A percentile compares a stretch with the other conserved stretches of the same genome.
These are phyloP conservation scores for Limnephilus auricula DNA, from an alignment of 2,888 invertebrate genomes.

Conservation along the genomic window DNA sequence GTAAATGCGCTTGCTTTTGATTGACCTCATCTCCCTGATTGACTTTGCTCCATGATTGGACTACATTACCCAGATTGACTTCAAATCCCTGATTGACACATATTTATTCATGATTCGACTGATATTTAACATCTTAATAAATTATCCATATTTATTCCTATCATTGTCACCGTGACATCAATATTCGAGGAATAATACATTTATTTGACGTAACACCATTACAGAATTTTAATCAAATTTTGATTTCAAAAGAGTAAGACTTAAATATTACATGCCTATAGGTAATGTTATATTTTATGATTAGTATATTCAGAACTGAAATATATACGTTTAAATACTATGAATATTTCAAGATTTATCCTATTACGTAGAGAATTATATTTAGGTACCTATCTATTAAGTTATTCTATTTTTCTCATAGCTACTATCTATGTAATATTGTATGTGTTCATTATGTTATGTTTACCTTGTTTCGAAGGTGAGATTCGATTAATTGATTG, in stretches of 20 bases:
- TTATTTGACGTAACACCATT: neutral
- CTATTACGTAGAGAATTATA: conserved; percentile 14
- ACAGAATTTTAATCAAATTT: conserved; percentile 7
- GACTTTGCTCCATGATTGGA: neutral
- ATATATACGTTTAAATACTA: conserved; percentile 18
- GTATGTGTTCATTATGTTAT: neutral
- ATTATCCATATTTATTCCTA: neutral
- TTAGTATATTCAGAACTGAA: conserved; percentile 34
- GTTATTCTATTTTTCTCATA: neutral
- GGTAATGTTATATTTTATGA: conserved; percentile 6
- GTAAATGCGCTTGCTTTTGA: neutral
- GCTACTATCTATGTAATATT: neutral
- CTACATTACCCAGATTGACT: neutral
- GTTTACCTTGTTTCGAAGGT: neutral
- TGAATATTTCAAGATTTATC: neutral
- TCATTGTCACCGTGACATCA: conserved; percentile 12
- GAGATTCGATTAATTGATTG: neutral
- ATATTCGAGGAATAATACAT: conserved; percentile 5
- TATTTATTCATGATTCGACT: neutral
- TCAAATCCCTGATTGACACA: neutral
- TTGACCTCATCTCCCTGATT: neutral
- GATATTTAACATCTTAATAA: conserved; percentile 2
- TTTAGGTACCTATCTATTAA: neutral
- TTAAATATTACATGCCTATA: conserved; percentile 6
- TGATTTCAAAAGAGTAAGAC: conserved; percentile 42